Evolutionary conservation across 2,113 vertebrate species (phyloP), one percentile per base, ranked within the genome.

Genomic region (Nipponia nippon): DNA sequence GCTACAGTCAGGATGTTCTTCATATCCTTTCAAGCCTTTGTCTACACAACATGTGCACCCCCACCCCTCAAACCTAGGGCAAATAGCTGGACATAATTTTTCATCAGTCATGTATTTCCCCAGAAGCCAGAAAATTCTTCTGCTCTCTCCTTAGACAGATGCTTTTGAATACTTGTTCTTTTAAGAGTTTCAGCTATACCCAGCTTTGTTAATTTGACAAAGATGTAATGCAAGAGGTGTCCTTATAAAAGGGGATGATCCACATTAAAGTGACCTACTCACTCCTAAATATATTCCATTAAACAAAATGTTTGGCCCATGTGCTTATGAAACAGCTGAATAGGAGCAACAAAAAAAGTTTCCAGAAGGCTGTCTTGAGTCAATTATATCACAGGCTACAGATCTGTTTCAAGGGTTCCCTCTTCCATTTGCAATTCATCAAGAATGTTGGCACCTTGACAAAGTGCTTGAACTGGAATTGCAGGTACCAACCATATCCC

Each of bases 341-440:
- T 7, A 84, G 18, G 29, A 83, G 21, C 23, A 82, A 76, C 34
- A 89, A 90, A 77, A 85, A 78, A 73, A 61, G 36, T 63, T 96
- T 91, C 75, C 87, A 95, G 62, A 38, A 91, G 34, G 15, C 20
- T 92, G 52, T 38, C 83, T 90, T 80, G 82, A 91, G 71, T 88
- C 78, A 88, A 40, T 95, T 89, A 93, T 55, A 85, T 49, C 44
- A 80, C 22, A 75, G 40, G 27, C 29, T 59, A 69, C 47, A 91
- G 65, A 87, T 93, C 65, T 89, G 76, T 95, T 97, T 89, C 92
- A 85, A 96, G 50, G 38, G 47, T 36, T 96, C 59, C n/a, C 32
- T 71, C 34, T 85, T 44, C 40, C 62, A 62, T 89, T 87, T 92
- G 79, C 81, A 96, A 85, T 71, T 78, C 65, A 44, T 90, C 38